Evolutionary conservation across 1,140 invertebrate species (phyloP).

Genomic region (Pararge aegeria): DNA sequence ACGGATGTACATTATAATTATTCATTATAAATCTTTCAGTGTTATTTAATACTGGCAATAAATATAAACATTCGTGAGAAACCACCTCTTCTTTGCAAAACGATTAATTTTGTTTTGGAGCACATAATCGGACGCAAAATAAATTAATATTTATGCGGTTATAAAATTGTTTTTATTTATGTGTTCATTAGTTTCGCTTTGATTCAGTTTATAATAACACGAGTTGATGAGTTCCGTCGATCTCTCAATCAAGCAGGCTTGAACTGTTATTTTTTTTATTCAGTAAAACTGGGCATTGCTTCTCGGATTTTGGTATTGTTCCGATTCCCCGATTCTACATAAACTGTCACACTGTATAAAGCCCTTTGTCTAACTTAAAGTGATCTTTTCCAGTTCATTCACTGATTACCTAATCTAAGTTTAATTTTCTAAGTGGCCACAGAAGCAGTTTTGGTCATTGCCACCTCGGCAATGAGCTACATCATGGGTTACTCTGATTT

Average conservation of each 20-base stretch:
- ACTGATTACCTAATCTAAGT: no score
- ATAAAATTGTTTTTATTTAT: conserved; percentile 9
- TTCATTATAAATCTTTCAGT: not conserved
- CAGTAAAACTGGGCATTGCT: no score
- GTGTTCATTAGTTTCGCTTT: conserved; percentile 1
- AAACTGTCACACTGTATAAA: no score
- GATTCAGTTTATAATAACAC: not conserved
- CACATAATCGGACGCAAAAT: not conserved
- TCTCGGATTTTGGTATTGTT: no score
- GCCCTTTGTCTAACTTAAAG: no score
- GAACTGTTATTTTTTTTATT: no score
- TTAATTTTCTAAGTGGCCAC: no score
- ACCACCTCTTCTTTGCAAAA: not conserved
- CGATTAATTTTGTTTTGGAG: conserved; percentile 5
- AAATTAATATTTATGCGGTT: conserved; percentile 8
- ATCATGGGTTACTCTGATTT: no score
- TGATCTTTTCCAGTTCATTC: no score
- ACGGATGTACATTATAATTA: conserved; percentile 6
- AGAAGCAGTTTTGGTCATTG: no score
- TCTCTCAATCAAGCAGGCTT: not conserved
- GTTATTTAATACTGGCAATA: conserved; percentile 1
- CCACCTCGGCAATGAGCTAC: no score
- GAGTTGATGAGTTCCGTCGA: not conserved
- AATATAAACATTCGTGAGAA: not conserved
- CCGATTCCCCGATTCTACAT: no score